Conservation (phyloP, 2,888 invertebrate genomes). For the Colostygia pectinataria region DNA sequence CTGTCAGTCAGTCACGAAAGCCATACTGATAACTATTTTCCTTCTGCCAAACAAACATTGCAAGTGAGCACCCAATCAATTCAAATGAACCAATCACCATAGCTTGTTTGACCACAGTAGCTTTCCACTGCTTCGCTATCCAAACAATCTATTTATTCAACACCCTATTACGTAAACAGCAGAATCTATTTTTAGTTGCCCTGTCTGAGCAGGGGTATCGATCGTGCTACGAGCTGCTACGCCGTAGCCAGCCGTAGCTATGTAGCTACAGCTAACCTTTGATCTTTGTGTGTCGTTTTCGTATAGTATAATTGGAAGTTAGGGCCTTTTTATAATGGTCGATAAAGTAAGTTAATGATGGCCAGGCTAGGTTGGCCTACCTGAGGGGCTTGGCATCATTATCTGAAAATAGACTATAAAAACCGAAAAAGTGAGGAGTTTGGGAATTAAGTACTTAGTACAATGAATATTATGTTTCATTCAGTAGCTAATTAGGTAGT, state of each 20-base stretch:
- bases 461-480: too few species aligned
- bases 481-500: too few species aligned
- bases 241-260: conserved; percentile 17
- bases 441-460: too few species aligned
- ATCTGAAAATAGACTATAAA: too few species aligned
- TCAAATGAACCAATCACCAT: conserved; percentile 6
- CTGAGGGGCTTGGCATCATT: conserved; percentile 7
- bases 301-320: conserved; percentile 5
- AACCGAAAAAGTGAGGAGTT: too few species aligned
- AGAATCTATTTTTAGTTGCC: conserved; percentile 40
- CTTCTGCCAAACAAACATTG: too few species aligned
- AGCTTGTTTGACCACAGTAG: conserved; percentile 11
- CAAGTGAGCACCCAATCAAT: too few species aligned
- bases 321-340: conserved; percentile 10
- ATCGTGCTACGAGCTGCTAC: conserved; percentile 39
- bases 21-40: too few species aligned
- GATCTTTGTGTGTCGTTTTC: too few species aligned
- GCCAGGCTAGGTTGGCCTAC: conserved; percentile 7
- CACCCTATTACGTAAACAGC: conserved; percentile 29
- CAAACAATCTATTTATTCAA: conserved; percentile 26
- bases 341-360: background rate
- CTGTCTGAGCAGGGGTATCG: conserved; percentile 33
- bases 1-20: too few species aligned
- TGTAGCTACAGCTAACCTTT: too few species aligned
- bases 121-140: conserved; percentile 16